phyloP scores from a whole-genome alignment of 2,113 vertebrate genomes.

The Buteo buteo region DNA sequence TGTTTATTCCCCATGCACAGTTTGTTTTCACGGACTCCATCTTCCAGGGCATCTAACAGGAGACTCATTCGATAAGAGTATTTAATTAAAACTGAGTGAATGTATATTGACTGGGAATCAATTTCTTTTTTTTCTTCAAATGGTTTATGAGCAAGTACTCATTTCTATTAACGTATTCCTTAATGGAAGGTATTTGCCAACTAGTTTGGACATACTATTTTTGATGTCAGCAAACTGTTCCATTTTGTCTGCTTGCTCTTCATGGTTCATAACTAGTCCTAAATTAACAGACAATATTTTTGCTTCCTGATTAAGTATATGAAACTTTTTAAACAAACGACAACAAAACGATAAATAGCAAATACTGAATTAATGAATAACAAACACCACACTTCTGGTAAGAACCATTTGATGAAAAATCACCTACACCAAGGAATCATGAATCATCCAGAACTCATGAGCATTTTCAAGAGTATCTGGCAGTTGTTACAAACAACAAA shows the following conservation, averaged over 20 bases:
- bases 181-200: neutral
- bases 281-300: neutral
- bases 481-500: neutral
- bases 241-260: neutral
- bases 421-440: neutral
- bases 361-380: neutral
- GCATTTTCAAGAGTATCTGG: neutral
- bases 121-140: neutral
- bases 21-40: neutral
- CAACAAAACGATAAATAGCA: neutral
- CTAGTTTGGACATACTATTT: neutral
- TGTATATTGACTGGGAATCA: neutral
- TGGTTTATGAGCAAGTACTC: neutral
- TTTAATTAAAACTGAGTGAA: neutral
- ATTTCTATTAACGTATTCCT: neutral
- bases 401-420: neutral
- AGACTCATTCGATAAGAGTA: neutral
- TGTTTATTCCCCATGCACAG: neutral
- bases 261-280: neutral
- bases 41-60: neutral
- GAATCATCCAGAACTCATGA: neutral
- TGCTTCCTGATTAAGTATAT: neutral
- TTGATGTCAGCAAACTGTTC: neutral
- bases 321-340: neutral
- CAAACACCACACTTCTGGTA: neutral